Evolutionary conservation across 2,797 vertebrate species (phyloP).

Genomic region (Trichosurus vulpecula): DNA sequence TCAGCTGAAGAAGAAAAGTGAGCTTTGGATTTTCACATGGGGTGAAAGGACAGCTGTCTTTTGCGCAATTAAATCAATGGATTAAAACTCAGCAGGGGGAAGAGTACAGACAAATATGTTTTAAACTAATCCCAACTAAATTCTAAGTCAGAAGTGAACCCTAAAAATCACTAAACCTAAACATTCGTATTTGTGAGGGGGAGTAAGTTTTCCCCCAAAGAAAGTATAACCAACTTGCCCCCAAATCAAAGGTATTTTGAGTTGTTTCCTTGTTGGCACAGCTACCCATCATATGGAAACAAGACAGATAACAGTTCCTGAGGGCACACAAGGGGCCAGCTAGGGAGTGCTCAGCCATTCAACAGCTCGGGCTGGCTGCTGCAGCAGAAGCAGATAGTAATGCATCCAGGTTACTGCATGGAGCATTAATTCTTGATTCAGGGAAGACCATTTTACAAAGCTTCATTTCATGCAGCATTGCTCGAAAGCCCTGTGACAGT

Average conservation of each 20-base stretch:
- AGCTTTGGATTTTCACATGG: not conserved
- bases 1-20: not conserved
- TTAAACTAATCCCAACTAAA: slow-evolving; percentile 52
- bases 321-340: not conserved
- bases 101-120: slow-evolving; percentile 45
- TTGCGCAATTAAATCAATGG: slow-evolving; percentile 13
- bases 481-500: not conserved
- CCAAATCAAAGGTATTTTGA: slow-evolving; percentile 39
- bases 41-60: slow-evolving; percentile 44
- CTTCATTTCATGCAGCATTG: slow-evolving; percentile 30
- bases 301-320: not conserved
- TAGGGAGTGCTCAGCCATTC: not conserved
- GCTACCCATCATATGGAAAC: not conserved
- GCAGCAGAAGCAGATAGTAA: not conserved
- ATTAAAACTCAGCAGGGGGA: slow-evolving; percentile 44
- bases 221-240: not conserved
- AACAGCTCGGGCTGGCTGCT: not conserved
- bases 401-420: not conserved
- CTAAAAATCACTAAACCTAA: slow-evolving; percentile 39
- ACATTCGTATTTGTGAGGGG: not conserved
- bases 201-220: slow-evolving; percentile 13
- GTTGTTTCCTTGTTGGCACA: not conserved
- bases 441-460: slow-evolving; percentile 44
- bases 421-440: slow-evolving; percentile 15
- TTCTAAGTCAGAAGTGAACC: slow-evolving; percentile 19